Evolutionary conservation across 92 coral and sea anemone species (phyloP).

Genomic region (Parazoanthus atlanticus): DNA sequence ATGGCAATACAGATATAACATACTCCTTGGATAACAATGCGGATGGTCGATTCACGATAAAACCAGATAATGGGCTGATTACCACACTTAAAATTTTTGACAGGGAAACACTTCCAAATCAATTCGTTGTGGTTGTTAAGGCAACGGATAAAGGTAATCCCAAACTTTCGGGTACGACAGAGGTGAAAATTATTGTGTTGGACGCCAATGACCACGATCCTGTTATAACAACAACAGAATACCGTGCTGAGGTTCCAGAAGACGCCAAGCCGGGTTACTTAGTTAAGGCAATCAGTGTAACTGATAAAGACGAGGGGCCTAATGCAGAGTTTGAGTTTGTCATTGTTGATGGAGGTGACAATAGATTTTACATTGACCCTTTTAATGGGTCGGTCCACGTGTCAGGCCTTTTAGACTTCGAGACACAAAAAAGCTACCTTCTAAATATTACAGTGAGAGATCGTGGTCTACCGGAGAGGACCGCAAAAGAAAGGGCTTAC

Average conservation of each 20-base stretch:
- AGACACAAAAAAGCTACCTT: conserved; percentile 66
- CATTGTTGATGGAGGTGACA: conserved; percentile 71
- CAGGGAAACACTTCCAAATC: conserved; percentile 64
- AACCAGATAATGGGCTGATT: conserved; percentile 67
- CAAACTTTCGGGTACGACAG: conserved; percentile 63
- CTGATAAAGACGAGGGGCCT: conserved; percentile 82
- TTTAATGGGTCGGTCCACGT: conserved; percentile 83
- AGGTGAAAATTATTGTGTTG: conserved; percentile 71
- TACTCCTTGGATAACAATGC: conserved; percentile 75
- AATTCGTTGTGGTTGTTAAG: conserved; percentile 68
- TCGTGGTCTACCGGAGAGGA: conserved; percentile 60
- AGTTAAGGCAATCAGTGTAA: conserved; percentile 66
- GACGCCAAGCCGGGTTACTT: conserved; percentile 77
- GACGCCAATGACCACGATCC: conserved; percentile 79
- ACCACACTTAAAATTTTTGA: conserved; percentile 57
- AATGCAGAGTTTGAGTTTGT: conserved; percentile 82
- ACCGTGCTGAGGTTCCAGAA: conserved; percentile 81
- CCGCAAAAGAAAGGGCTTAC: conserved; percentile 55
- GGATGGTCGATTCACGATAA: conserved; percentile 63
- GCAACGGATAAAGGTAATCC: conserved; percentile 84
- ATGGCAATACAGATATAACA: conserved; percentile 67
- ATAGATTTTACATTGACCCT: conserved; percentile 85
- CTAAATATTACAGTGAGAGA: conserved; percentile 84
- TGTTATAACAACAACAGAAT: conserved; percentile 56
- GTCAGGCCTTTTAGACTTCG: conserved; percentile 85